Evolutionary conservation across 2,888 invertebrate species (phyloP), one percentile per base, ranked within the genome.

Genomic region (Drosophila differens): DNA sequence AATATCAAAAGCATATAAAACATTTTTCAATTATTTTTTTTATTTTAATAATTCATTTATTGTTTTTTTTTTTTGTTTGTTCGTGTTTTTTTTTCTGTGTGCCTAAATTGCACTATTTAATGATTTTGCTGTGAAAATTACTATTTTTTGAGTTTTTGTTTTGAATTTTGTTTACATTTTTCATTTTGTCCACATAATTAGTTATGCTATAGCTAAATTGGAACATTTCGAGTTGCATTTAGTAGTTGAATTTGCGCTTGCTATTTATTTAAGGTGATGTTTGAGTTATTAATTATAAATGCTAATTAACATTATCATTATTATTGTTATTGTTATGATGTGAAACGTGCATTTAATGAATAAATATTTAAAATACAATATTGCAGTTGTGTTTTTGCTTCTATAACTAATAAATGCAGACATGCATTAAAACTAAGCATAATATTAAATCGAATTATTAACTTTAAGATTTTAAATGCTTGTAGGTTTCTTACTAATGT

Each of bases 291-390:
- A 74, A 81, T 85, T 83, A 68, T 88, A 77, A 67, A 66, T 60
- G 70, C 82, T 86, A 83, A 88, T 85, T 85, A 90, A 69, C 76
- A 73, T 77, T 85, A 83, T 77, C 70, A 70, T 74, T 78, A 81
- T 80, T 83, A 66, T 69, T 74, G 63, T 76, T 74, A 51, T 70
- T 67, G 47, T 57, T 86, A 63, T 61, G 71, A 44, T 73, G 72
- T 66, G 65, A 75, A 70, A 53, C 55, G 69, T 81, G 84, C 83
- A 49, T 74, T 90, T 90, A 71, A 84, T 89, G 89, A 87, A 81
- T 85, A 79, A 90, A 82, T 90, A 83, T 90, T 91, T 91, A 80
- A 83, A 85, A 91, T 91, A 88, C 82, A 85, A 75, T 91, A 91
- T 91, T 91, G 86, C 90, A 91, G 81, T 82, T 80, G 72, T 55